Evolutionary conservation across 2,888 invertebrate genomes (phyloP), one percentile per base, ranked within the genome.

Genomic region (Drosophila atroscutellata): DNA sequence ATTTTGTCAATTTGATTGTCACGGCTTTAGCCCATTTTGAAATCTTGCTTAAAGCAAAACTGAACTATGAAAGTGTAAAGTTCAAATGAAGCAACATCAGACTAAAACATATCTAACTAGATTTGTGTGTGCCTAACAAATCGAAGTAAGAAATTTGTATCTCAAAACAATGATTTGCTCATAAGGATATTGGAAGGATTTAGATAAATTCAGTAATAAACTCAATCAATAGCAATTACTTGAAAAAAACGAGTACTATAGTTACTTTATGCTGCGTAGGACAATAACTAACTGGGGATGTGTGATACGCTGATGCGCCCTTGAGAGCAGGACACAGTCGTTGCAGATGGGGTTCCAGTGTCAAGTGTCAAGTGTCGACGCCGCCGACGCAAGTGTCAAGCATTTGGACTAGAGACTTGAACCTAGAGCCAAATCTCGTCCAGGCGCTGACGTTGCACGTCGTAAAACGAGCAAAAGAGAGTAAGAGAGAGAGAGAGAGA

Each of bases 371-470:
- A 84, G 89, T 84, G 84, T 78, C 77, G 86, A 73, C 86, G 77
- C 80, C 85, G 75, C 86, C 77, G 78, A 72, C 71, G 88, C 83
- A 83, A 84, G 88, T 88, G 88, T 83, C 86, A 84, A 80, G 71
- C 73, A 81, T 58, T 81, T 76, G 84, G 64, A 71, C 65, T 57
- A 73, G 62, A 64, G 83, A 76, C 75, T 77, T 65, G 67, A 66
- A 66, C 83, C 71, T 52, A 66, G 55, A 66, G 70, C 58, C 72
- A 60, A 51, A 57, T 55, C 83, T 71, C 77, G 45, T 49, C 57
- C 74, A 32, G 60, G 69, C 63, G 77, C 77, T 78, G 77, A 79
- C 80, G 83, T 74, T 69, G 80, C 82, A 80, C 86, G 83, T 86
- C 86, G 52, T 26, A 52, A 47, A 9, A 7, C 9, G 52, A 51